phyloP scores from a whole-genome alignment of 2,797 vertebrate genomes.

The Australoheros facetus region DNA sequence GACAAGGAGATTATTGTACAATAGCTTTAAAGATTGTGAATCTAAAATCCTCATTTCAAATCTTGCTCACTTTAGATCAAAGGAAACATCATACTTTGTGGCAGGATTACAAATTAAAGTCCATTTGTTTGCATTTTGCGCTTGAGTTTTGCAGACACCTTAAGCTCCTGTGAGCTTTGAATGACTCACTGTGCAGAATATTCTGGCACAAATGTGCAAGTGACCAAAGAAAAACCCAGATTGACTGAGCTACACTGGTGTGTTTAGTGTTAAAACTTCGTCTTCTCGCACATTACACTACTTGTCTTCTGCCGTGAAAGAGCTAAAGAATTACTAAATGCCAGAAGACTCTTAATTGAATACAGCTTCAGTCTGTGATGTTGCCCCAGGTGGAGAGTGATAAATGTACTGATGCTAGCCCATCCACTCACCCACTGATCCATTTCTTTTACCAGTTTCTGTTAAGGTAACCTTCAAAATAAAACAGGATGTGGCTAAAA shows the following conservation, averaged over 20 bases:
- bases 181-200: constrained; percentile 30
- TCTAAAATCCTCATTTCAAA: constrained; percentile 4
- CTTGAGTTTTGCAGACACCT: constrained; percentile 1
- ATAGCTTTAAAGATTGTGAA: background rate
- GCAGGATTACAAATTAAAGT: constrained; percentile 26
- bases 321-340: constrained; percentile 12
- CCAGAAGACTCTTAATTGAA: background rate
- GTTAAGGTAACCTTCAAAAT: no score
- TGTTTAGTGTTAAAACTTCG: constrained; percentile 17
- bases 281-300: background rate
- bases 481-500: background rate
- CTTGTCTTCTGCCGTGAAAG: background rate
- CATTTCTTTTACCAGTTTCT: no score
- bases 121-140: constrained; percentile 22
- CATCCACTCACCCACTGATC: no score
- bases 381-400: background rate
- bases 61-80: background rate
- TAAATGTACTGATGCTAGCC: no score
- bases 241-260: constrained; percentile 4
- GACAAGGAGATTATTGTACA: background rate
- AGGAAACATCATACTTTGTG: background rate
- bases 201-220: constrained; percentile 25
- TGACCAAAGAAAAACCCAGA: constrained; percentile 23
- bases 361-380: background rate
- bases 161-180: constrained; percentile 27